Evolutionary conservation across 2,888 invertebrate genomes (phyloP).

Genomic region (Agriopis marginaria): DNA sequence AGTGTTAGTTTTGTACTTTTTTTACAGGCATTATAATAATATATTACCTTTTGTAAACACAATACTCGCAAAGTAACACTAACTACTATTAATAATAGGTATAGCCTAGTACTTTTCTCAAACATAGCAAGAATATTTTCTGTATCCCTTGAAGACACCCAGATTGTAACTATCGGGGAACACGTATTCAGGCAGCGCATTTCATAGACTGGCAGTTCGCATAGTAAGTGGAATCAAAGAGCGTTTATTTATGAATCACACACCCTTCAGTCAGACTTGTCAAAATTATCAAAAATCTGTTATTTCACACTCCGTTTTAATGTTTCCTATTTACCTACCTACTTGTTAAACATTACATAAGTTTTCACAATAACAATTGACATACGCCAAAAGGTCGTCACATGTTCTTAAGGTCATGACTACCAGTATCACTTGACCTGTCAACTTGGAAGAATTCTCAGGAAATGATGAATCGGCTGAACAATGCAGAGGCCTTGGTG

Average conservation of each 20-base stretch:
- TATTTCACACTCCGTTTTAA: slow-evolving; percentile 22
- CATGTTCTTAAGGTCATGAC: slow-evolving; percentile 44
- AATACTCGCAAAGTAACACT: too few species aligned
- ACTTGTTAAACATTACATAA: slow-evolving; percentile 65
- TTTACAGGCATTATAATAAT: too few species aligned
- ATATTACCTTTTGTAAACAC: too few species aligned
- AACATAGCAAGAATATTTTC: too few species aligned
- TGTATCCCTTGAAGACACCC: too few species aligned
- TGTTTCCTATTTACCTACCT: slow-evolving; percentile 31
- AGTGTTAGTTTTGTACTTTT: too few species aligned
- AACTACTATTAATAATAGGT: too few species aligned
- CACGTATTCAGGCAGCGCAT: too few species aligned
- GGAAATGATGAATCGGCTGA: slow-evolving; percentile 17
- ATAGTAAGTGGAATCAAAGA: too few species aligned
- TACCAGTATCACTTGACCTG: slow-evolving; percentile 42
- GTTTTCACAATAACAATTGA: slow-evolving; percentile 51
- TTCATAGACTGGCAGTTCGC: too few species aligned
- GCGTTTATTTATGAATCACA: not conserved
- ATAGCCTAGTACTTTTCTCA: too few species aligned
- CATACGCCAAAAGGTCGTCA: slow-evolving; percentile 47
- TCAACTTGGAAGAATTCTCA: slow-evolving; percentile 24
- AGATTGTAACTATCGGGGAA: too few species aligned
- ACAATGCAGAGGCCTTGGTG: slow-evolving; percentile 22
- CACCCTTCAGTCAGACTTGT: slow-evolving; percentile 35
- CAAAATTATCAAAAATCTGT: slow-evolving; percentile 36